Evolutionary conservation across 1,140 invertebrate genomes (phyloP), one percentile per base, ranked within the genome.

Genomic region (Wiebesia pumilae): DNA sequence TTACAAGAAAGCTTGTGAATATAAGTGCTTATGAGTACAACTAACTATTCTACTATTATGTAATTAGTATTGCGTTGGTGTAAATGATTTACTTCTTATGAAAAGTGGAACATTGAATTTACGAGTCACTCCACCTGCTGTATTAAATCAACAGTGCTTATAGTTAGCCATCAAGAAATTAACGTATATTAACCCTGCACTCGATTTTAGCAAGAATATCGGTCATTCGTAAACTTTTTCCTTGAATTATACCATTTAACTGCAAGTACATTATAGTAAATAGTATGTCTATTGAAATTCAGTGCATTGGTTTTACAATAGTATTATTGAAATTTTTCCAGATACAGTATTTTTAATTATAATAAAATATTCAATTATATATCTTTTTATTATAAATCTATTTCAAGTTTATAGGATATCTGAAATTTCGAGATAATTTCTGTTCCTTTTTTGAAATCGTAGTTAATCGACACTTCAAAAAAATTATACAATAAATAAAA

Each of bases 141-240:
- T 71, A 79, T 79, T 81, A 81, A 62, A 16, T 80, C n/a, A 73
- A 71, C 38, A 81, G 27, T 71, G 38, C 43, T 47, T 82, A 30
- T 67, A 47, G 38, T 71, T 51, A 67, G 54, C 27, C 35, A 16
- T 62, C 38, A 47, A 38, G 38, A 30, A 78, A 88, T 83, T 83
- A 79, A 19, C 40, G 40, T 71, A 6, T n/a, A 83, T 73, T 87
- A 87, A 77, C 87, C 69, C 78, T 87, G 86, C 40, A 27, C 81
- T 47, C 81, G 43, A 87, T 87, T 69, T 33, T 27, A 47, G 27
- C 21, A 27, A 24, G 16, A 81, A 85, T 81, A 47, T 81, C 40
- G 84, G 51, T 81, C 69, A 79, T 40, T 30, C 35, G 69, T 80
- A 78, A 14, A 6, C 10, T 27, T 75, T 83, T 38, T 67, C 14